phyloP scores from a whole-genome alignment of 1,140 invertebrate genomes.

The Sarcophaga peregrina region DNA sequence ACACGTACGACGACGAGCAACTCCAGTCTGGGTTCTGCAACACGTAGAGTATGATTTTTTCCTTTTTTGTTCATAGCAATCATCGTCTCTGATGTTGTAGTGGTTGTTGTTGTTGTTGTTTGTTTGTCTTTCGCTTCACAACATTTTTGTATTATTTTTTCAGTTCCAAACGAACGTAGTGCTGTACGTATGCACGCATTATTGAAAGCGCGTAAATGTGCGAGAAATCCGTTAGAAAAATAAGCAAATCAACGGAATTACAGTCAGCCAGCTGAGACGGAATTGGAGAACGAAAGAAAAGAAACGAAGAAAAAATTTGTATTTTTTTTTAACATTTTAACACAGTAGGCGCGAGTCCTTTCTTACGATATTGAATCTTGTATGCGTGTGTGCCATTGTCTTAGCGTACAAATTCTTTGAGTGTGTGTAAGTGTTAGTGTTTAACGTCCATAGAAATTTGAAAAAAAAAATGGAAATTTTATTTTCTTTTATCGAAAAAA shows the following conservation, averaged over 20 bases:
- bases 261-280: background rate
- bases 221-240: background rate
- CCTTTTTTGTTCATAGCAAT: background rate
- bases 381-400: background rate
- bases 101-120: background rate
- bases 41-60: background rate
- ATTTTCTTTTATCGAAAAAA: no score
- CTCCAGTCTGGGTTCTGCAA: background rate
- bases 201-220: conserved; percentile 33
- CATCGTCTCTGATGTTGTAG: no score
- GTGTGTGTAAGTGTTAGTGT: background rate
- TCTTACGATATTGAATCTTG: background rate
- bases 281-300: background rate
- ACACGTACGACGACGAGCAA: background rate
- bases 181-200: conserved; percentile 28
- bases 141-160: background rate
- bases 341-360: background rate
- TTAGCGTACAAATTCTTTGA: no score
- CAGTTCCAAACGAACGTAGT: conserved; percentile 39
- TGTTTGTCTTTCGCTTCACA: conserved; percentile 13
- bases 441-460: background rate
- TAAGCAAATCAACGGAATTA: no score
- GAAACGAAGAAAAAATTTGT: background rate
- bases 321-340: background rate
- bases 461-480: background rate